Conservation (phyloP, 2,888 invertebrate genomes). For the Leistus spinibarbis region DNA sequence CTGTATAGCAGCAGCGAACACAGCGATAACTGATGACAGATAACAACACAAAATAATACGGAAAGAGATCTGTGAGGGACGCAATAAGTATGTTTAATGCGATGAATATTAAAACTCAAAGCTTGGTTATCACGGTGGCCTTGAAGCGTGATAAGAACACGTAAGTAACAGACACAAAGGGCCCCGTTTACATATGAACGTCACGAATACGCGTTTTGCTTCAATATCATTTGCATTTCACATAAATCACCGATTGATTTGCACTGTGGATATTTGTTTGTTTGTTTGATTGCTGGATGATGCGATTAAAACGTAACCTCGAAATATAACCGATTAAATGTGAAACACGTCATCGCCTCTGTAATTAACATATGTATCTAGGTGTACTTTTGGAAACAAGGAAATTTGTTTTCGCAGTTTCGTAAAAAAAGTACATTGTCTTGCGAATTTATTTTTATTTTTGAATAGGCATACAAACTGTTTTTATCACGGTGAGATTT, state of each 20-base stretch:
- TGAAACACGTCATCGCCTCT: background rate
- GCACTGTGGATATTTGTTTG: no score
- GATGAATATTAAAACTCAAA: slow-evolving; percentile 29
- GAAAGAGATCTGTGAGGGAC: background rate
- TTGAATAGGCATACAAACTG: no score
- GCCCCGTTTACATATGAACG: slow-evolving; percentile 11
- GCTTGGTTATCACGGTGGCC: slow-evolving; percentile 29
- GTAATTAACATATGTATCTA: background rate
- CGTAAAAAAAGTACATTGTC: background rate
- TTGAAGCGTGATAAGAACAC: slow-evolving; percentile 29
- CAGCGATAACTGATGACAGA: slow-evolving; percentile 13
- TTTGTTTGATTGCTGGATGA: background rate
- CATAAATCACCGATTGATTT: slow-evolving; percentile 7
- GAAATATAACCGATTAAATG: background rate
- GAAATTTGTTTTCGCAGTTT: background rate
- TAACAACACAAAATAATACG: slow-evolving; percentile 1
- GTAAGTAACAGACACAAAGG: slow-evolving; percentile 26
- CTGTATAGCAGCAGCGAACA: background rate
- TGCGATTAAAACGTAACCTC: background rate
- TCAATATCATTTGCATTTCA: background rate
- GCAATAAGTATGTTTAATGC: background rate
- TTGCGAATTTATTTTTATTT: no score
- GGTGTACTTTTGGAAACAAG: background rate
- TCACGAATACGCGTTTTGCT: slow-evolving; percentile 3
- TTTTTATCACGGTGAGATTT: no score